A percentile compares a stretch with the other conserved stretches of the same genome.
Evolutionary conservation across 2,888 invertebrate species (phyloP).

Genomic region (Erebia ligea): DNA sequence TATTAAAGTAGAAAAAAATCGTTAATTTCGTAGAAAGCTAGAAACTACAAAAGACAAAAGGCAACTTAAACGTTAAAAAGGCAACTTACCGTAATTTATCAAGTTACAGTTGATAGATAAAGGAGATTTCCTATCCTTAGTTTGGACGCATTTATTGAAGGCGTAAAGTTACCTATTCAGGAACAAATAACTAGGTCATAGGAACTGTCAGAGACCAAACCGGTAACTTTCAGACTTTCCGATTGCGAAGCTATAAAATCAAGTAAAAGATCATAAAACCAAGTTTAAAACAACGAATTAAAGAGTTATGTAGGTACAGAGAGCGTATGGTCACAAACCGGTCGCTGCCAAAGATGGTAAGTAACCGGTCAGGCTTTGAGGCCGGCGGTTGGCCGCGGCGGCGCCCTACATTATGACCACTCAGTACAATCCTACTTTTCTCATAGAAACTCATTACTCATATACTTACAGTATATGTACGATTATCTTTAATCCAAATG

Average conservation of each 20-base stretch:
- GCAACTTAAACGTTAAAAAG: no score
- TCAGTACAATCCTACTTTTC: constrained; percentile 45
- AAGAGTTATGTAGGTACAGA: constrained; percentile 59
- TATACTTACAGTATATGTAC: constrained; percentile 5
- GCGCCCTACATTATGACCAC: constrained; percentile 65
- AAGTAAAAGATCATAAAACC: constrained; percentile 12
- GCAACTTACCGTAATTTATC: no score
- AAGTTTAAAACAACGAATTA: constrained; percentile 53
- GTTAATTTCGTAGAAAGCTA: no score
- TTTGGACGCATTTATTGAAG: no score
- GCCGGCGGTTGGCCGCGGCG: constrained; percentile 63
- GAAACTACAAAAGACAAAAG: no score
- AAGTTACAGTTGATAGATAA: no score
- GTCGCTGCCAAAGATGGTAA: constrained; percentile 77
- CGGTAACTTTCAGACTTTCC: no score
- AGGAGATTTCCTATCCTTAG: no score
- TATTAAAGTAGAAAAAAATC: no score
- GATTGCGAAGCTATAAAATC: not conserved
- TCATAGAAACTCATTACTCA: constrained; percentile 43
- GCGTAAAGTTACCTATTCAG: no score
- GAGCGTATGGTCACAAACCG: constrained; percentile 68
- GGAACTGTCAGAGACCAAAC: no score
- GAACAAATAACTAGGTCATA: no score
- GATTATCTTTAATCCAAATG: constrained; percentile 34
- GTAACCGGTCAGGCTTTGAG: constrained; percentile 74